Evolutionary conservation across 2,888 invertebrate species (phyloP).

Genomic region (Myathropa florea): DNA sequence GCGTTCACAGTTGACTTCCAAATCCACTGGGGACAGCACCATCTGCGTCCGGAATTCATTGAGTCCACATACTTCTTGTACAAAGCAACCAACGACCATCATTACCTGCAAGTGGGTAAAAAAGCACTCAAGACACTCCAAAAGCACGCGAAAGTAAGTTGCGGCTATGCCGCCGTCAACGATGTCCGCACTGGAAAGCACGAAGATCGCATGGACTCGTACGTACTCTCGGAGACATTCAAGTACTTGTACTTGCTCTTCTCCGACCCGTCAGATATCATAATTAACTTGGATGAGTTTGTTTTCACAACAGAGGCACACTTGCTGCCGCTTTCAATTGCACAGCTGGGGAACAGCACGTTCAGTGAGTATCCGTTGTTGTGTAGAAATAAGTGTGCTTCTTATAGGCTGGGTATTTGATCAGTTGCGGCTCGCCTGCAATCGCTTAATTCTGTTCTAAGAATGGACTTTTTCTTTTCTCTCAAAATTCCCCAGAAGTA

Average conservation of each 20-base stretch:
- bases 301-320: constrained; percentile 97
- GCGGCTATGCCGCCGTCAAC: constrained; percentile 98
- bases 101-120: constrained; percentile 95
- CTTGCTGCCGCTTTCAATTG: constrained; percentile 92
- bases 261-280: constrained; percentile 91
- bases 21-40: constrained; percentile 99
- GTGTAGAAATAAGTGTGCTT: constrained; percentile 49
- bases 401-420: constrained; percentile 16
- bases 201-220: constrained; percentile 99
- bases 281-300: constrained; percentile 91
- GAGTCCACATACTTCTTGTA: constrained; percentile 99
- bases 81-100: constrained; percentile 96
- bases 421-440: background rate
- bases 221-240: constrained; percentile 98
- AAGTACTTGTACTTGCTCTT: constrained; percentile 98
- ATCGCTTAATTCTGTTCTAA: constrained; percentile 39
- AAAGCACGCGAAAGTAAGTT: constrained; percentile 94
- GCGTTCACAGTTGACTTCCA: constrained; percentile 99
- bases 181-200: constrained; percentile 94
- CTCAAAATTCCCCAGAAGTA: background rate
- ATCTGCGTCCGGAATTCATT: constrained; percentile 96
- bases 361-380: constrained; percentile 76
- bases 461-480: background rate
- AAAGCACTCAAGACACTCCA: constrained; percentile 94
- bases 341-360: constrained; percentile 84